A percentile compares a stretch with the other conserved stretches of the same genome.
Conservation (phyloP, 2,113 vertebrate genomes). For the Galbula dea region DNA sequence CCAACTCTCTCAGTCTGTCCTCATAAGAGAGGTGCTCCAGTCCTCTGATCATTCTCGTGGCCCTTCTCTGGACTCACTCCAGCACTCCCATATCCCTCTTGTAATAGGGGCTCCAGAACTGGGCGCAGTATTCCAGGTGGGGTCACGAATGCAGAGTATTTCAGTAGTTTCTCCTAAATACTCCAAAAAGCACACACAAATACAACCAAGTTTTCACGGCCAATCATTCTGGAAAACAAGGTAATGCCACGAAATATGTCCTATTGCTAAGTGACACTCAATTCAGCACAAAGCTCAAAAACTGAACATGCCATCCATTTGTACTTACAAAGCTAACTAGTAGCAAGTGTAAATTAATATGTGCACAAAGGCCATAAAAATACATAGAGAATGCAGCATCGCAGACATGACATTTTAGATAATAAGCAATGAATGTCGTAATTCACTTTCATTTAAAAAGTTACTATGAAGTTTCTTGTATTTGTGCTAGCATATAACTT, state of each 20-base stretch:
- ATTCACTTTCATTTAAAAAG: conserved; percentile 30
- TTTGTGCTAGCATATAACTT: conserved; percentile 11
- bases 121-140: too few species aligned
- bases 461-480: conserved; percentile 1
- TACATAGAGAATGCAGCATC: not conserved
- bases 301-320: not conserved
- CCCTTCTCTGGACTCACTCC: too few species aligned
- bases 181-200: not conserved
- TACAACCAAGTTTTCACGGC: not conserved
- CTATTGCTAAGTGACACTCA: not conserved
- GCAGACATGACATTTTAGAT: not conserved
- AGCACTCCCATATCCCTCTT: too few species aligned
- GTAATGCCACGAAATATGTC: not conserved
- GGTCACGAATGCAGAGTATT: too few species aligned
- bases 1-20: too few species aligned
- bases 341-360: not conserved
- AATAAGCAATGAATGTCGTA: conserved; percentile 2
- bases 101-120: too few species aligned
- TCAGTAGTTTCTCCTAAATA: not conserved
- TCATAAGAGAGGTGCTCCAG: too few species aligned
- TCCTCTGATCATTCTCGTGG: too few species aligned
- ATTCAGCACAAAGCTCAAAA: not conserved
- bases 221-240: not conserved
- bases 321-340: not conserved
- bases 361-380: not conserved